Evolutionary conservation across 2,113 vertebrate species (phyloP), one percentile per base, ranked within the genome.

Genomic region (Opisthocomus hoazin): DNA sequence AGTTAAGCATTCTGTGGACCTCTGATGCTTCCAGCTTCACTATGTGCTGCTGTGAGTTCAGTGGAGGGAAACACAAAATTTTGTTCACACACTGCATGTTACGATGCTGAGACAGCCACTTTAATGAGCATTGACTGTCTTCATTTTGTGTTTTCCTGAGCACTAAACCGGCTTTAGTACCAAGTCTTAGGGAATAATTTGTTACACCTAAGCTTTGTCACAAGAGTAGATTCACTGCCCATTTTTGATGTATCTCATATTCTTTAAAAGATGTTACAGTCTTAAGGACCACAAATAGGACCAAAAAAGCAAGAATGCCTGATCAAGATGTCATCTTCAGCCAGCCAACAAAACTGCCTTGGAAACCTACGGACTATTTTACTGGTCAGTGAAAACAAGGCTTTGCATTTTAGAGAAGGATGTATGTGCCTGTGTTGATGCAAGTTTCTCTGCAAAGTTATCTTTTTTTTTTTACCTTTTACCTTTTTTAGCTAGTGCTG

Each of bases 141-240:
- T 89, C 37, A 87, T 69, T 94, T 84, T 94, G 56, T 90, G 51
- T 89, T 87, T 92, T 90, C 68, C 89, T 46, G 41, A 70, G 24
- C 50, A 91, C 54, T 83, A 61, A 90, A 46, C 54, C 65, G 70
- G 11, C 36, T 84, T 85, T 71, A 87, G 53, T 78, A 64, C 27
- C 30, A 54, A 1, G 30, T 73, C 34, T 75, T 76, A 30, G 7
- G 34, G 27, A 54, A 78, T 82, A 78, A 93, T 84, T 79, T 79
- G 9, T 64, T 91, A 56, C 34, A 56, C 36, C 19, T 83, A 64
- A 60, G 26, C 37, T 95, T 94, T 77, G 29, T 83, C 48, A 4
- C 48, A 87, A 46, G 11, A 79, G 23, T 60, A 63, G 48, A 56
- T 78, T 94, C 66, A 74, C 37, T 83, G 41, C 20, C n/a, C 15